phyloP scores from a whole-genome alignment of 30 jellyfish, hydroid and myxozoan species.

The Sanderia malayensis region DNA sequence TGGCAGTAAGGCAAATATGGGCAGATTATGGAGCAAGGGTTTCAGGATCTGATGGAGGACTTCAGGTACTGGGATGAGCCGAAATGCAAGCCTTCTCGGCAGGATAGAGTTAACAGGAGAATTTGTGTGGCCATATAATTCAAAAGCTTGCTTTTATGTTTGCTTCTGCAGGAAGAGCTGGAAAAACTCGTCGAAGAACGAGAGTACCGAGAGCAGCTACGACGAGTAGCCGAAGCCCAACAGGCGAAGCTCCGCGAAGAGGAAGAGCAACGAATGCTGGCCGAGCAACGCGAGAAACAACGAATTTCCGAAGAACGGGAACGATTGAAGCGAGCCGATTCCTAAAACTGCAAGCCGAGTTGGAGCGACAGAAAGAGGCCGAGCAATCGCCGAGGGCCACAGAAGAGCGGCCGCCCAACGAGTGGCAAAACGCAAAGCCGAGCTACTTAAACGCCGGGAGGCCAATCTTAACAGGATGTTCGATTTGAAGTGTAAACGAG shows the following conservation, averaged over 20 bases:
- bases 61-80: no score
- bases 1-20: no score
- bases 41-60: no score
- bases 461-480: slow-evolving; percentile 49
- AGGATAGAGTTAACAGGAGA: no score
- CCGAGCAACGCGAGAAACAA: slow-evolving; percentile 34
- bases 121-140: no score
- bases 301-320: slow-evolving; percentile 61
- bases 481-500: slow-evolving; percentile 36
- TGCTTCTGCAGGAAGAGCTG: slow-evolving; percentile 61
- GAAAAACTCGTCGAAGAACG: slow-evolving; percentile 64
- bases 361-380: slow-evolving; percentile 54
- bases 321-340: slow-evolving; percentile 46
- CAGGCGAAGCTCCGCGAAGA: slow-evolving; percentile 47
- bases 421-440: slow-evolving; percentile 52
- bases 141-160: no score
- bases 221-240: slow-evolving; percentile 66
- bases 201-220: slow-evolving; percentile 55
- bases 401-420: slow-evolving; percentile 23
- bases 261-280: slow-evolving; percentile 45
- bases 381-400: slow-evolving; percentile 53
- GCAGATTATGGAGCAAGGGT: no score
- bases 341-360: slow-evolving; percentile 56
- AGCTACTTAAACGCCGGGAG: slow-evolving; percentile 49
- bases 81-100: no score